Evolutionary conservation across 2,113 vertebrate genomes (phyloP), one percentile per base, ranked within the genome.

Genomic region (Astur gentilis): DNA sequence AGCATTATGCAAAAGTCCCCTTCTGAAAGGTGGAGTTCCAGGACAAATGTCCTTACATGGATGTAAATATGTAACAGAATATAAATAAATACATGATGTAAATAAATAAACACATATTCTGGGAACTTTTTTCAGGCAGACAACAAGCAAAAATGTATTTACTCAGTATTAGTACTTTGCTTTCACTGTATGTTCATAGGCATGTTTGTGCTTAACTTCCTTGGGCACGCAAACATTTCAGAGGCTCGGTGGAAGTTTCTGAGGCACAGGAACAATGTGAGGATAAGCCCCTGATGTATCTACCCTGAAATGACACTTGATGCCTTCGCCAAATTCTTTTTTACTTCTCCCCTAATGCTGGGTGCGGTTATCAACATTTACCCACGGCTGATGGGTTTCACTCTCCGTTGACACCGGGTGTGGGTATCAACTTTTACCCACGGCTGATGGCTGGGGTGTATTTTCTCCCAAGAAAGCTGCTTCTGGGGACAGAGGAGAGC

Each of bases 211-310:
- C 13, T 9, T 16, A 58, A 58, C 66, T 80, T 72, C 50, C 61
- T 67, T 21, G 27, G 26, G 60, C 13, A 27, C 10, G 9, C 29
- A 50, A 38, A 90, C 9, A 55, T 64, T 25, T 21, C 4, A 42
- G 21, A 52, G 38, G 17, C 36, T 79, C 0, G 0, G 52, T n/a
- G 40, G 40, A 64, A 85, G 25, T 58, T 38, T 79, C 47, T 25
- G 57, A 36, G 44, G 27, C 31, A 57, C 13, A 9, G 0, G 0
- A 80, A 17, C 32, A 44, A 14, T 2, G 3, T 11, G 65, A 84
- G 12, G n/a, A 31, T 62, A 71, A 55, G 8, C 4, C 34, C 15
- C 38, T 42, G 57, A 44, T 27, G 18, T 2, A 52, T 16, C 23
- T 11, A 50, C 7, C 11, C 13, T 29, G 58, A 62, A 44, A 67